These are phyloP conservation scores for Bellardia bayeri DNA, from an alignment of 2,888 invertebrate species.

Conservation along the genomic window DNA sequence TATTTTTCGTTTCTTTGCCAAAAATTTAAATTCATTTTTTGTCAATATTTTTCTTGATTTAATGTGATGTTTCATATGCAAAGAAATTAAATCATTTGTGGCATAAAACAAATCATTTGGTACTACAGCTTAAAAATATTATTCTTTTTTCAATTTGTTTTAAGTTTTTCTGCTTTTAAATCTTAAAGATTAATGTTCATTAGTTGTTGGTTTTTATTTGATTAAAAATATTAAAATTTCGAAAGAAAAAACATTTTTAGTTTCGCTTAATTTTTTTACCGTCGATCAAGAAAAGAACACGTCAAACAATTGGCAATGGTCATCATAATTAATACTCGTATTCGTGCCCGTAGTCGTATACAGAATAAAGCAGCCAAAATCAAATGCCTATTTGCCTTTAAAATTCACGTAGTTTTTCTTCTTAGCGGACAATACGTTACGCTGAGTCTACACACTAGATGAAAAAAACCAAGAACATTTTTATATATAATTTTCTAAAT, in stretches of 20 bases:
- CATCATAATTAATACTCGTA: conserved; percentile 49
- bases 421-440: conserved; percentile 48
- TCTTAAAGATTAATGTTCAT: conserved; percentile 28
- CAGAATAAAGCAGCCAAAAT: conserved; percentile 22
- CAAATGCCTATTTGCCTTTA: conserved; percentile 31
- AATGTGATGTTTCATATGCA: conserved; percentile 72
- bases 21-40: conserved; percentile 19
- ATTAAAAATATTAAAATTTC: conserved; percentile 30
- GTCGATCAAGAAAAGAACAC: conserved; percentile 41
- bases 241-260: conserved; percentile 13
- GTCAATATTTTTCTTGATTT: conserved; percentile 64
- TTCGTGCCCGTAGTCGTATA: background rate
- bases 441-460: conserved; percentile 3
- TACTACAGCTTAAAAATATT: conserved; percentile 28
- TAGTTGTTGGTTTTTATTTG: conserved; percentile 45
- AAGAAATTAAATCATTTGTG: conserved; percentile 79
- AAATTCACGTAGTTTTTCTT: conserved; percentile 23
- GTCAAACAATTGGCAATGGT: conserved; percentile 67
- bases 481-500: conserved; percentile 71
- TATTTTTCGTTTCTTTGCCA: conserved; percentile 46
- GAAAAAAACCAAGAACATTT: conserved; percentile 44
- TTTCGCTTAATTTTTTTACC: conserved; percentile 43
- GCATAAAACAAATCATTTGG: conserved; percentile 79
- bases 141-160: conserved; percentile 24
- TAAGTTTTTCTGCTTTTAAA: conserved; percentile 24